Evolutionary conservation across 2,113 vertebrate genomes (phyloP), one percentile per base, ranked within the genome.

Genomic region (Rhynchomys soricoides): DNA sequence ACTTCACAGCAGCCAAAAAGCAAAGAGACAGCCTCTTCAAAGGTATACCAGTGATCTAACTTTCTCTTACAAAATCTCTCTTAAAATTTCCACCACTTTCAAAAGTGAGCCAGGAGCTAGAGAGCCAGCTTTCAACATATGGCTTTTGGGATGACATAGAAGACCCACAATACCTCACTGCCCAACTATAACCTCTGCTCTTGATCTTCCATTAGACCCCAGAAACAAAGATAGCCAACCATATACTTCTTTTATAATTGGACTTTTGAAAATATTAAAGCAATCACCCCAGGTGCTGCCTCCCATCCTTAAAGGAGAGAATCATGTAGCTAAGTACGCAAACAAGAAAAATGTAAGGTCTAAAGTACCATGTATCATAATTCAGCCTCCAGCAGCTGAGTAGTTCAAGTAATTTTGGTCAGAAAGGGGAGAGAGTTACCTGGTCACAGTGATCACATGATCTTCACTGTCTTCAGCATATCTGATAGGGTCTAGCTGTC

Each of bases 381-480:
- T 79, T 87, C 62, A 0, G 3, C 40, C 68, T 83, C 83, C 78
- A 55, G 37, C 52, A 75, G 50, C 78, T 48, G 29, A 17, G 50
- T 50, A n/a, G 71, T 29, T 91, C 83, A 55, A 55, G 66, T 16
- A 48, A 55, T 59, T 52, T 59, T 34, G 21, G 91, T 81, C 24
- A 86, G 66, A 77, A 62, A 71, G 70, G 70, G 3, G 21, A 75
- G 48, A 31, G n/a, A 37, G 19, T 52, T 2, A 8, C 7, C 24
- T 62, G 34, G 64, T 6, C 0, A 21, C 4, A 1, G 22, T 2
- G 0, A 1, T 99, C 98, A 99, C 90, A 98, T 98, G 12, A 99
- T 97, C 94, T 96, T 99, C 71, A 99, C 92, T 0, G 99, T 98
- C 97, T 99, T 99, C 93, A 99, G 97, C 98, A 99, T 93, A 55